Percentiles rank a stretch among this genome's conserved stretches.
Evolutionary conservation across 2,113 vertebrate species (phyloP).

Genomic region (Melierax canorus): DNA sequence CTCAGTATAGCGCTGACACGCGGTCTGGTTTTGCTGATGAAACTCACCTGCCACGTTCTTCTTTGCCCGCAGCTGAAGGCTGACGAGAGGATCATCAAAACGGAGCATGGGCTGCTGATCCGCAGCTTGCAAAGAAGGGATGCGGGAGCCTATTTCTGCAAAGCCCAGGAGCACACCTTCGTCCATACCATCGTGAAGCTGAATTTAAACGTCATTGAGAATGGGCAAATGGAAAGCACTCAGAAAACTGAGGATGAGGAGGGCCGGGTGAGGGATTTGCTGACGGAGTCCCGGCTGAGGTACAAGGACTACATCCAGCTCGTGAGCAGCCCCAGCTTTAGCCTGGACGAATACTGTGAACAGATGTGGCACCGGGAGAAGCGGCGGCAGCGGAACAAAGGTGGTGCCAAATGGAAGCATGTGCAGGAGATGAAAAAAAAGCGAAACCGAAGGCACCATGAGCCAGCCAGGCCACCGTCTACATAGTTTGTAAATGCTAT

Average conservation of each 20-base stretch:
- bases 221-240: constrained; percentile 82
- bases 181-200: constrained; percentile 84
- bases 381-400: constrained; percentile 76
- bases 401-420: constrained; percentile 92
- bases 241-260: constrained; percentile 74
- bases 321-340: constrained; percentile 83
- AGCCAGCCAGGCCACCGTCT: constrained; percentile 35
- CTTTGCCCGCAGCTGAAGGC: constrained; percentile 79
- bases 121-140: constrained; percentile 86
- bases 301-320: constrained; percentile 95
- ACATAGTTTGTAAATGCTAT: constrained; percentile 65
- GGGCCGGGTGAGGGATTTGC: constrained; percentile 75
- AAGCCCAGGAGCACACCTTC: constrained; percentile 91
- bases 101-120: constrained; percentile 88
- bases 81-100: constrained; percentile 89
- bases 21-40: background rate
- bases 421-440: constrained; percentile 94
- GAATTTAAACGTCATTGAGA: constrained; percentile 85
- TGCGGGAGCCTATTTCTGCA: constrained; percentile 85
- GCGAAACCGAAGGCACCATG: constrained; percentile 89
- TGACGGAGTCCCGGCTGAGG: constrained; percentile 80
- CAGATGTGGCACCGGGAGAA: constrained; percentile 92
- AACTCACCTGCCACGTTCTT: constrained; percentile 30
- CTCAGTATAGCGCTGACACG: rapidly evolving
- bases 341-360: constrained; percentile 95